These are phyloP conservation scores for Crematogaster levior DNA, from an alignment of 2,888 invertebrate species.

Conservation along the genomic window DNA sequence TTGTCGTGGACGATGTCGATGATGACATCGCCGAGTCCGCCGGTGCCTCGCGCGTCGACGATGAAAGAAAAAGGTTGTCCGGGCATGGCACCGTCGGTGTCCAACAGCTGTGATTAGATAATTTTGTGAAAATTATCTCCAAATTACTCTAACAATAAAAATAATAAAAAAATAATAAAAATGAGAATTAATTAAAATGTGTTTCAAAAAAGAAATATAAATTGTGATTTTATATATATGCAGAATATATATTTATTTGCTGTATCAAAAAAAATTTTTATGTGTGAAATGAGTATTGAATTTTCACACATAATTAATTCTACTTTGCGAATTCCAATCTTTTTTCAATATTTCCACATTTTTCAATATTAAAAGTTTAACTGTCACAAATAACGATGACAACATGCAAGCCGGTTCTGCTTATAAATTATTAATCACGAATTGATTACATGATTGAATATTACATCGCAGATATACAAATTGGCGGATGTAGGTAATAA, in stretches of 20 bases:
- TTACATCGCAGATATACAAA: background rate
- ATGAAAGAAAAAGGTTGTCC: slow-evolving; percentile 95
- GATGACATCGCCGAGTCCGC: slow-evolving; percentile 94
- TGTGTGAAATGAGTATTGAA: background rate
- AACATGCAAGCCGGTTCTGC: background rate
- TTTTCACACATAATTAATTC: background rate
- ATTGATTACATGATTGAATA: background rate
- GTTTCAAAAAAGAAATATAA: background rate
- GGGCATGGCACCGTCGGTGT: slow-evolving; percentile 93
- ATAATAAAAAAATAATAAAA: background rate
- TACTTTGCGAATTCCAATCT: slow-evolving; percentile 1
- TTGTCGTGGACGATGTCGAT: slow-evolving; percentile 97
- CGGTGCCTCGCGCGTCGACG: slow-evolving; percentile 91
- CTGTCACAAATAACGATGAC: background rate
- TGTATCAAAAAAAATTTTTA: background rate
- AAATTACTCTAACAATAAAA: background rate
- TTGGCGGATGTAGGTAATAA: background rate
- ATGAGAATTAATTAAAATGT: background rate
- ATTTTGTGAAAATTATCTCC: background rate
- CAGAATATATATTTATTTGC: background rate
- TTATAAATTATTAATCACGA: slow-evolving; percentile 26
- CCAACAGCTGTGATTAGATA: slow-evolving; percentile 87
- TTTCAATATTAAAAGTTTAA: background rate
- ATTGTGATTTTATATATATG: background rate
- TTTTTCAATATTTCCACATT: too few species aligned